These are phyloP conservation scores for Drosophila heteroneura DNA, from an alignment of 2,888 invertebrate genomes.

Conservation along the genomic window DNA sequence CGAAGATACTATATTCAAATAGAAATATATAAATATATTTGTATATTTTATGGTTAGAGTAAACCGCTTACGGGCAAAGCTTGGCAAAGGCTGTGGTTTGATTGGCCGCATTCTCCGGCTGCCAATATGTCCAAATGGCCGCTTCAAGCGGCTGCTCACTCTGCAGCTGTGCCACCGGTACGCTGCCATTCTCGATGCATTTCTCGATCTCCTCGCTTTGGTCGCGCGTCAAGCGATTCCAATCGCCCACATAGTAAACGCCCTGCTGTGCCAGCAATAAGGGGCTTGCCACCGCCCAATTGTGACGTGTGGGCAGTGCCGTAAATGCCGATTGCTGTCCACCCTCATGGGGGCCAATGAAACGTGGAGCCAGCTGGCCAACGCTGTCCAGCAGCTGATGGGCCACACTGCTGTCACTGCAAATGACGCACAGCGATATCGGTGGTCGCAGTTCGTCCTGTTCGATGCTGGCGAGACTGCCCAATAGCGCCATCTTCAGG, in stretches of 20 bases:
- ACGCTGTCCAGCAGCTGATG: conserved; percentile 75
- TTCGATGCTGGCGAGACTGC: conserved; percentile 85
- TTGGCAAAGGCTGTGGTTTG: conserved; percentile 75
- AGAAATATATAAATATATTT: background rate
- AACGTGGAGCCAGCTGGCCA: conserved; percentile 82
- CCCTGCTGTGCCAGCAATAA: conserved; percentile 84
- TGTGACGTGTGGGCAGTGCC: conserved; percentile 50
- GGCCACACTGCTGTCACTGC: conserved; percentile 76
- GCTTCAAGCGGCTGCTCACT: conserved; percentile 72
- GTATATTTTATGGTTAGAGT: no score
- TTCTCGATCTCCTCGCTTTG: conserved; percentile 75
- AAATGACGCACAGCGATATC: conserved; percentile 81
- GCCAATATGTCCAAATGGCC: conserved; percentile 85
- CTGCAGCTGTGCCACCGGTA: conserved; percentile 47
- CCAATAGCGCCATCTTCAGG: conserved; percentile 85
- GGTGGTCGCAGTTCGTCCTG: conserved; percentile 75
- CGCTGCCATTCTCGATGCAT: conserved; percentile 68
- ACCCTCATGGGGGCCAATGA: conserved; percentile 79
- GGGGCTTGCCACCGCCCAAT: conserved; percentile 83
- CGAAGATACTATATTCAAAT: conserved; percentile 83
- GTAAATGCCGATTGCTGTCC: conserved; percentile 48
- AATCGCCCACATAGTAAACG: conserved; percentile 85
- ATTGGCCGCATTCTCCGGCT: conserved; percentile 74
- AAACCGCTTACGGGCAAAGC: conserved; percentile 80
- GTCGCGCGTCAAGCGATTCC: conserved; percentile 76